Conservation (phyloP, 2,888 invertebrate genomes). For the Esperia sulphurella region DNA sequence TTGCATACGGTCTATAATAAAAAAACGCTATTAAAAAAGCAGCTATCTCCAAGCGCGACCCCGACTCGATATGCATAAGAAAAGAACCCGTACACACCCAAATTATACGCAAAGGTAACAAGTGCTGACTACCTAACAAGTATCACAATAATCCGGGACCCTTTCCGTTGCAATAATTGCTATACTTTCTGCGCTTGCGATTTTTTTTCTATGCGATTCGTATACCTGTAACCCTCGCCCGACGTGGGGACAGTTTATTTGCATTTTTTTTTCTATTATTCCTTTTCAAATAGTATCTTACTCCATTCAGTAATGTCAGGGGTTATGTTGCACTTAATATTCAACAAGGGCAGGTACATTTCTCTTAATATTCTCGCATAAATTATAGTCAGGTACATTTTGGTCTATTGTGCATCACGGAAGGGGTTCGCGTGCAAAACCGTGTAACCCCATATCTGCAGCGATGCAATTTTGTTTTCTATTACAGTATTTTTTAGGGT, state of each 20-base stretch:
- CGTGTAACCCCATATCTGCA: conserved; percentile 30
- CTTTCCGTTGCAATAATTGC: conserved; percentile 33
- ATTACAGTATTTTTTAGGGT: conserved; percentile 20
- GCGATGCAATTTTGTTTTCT: conserved; percentile 37
- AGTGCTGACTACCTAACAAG: conserved; percentile 60
- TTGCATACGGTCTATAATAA: conserved; percentile 70
- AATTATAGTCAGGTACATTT: conserved; percentile 80
- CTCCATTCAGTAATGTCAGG: conserved; percentile 78
- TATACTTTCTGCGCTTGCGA: conserved; percentile 58
- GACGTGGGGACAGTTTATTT: conserved; percentile 77
- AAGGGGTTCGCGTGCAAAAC: conserved; percentile 41
- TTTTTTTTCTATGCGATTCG: conserved; percentile 53
- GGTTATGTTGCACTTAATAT: conserved; percentile 80
- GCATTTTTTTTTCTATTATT: conserved; percentile 76
- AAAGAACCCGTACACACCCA: conserved; percentile 64
- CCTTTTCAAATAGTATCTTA: conserved; percentile 77
- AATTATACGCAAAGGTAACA: conserved; percentile 76
- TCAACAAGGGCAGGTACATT: conserved; percentile 80
- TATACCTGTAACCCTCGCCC: conserved; percentile 65
- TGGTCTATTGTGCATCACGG: conserved; percentile 67
- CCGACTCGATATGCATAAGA: conserved; percentile 70
- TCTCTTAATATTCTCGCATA: conserved; percentile 79
- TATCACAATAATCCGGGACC: conserved; percentile 28
- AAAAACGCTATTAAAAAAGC: conserved; percentile 72
- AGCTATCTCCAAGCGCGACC: conserved; percentile 64